Evolutionary conservation across 2,888 invertebrate genomes (phyloP), one percentile per base, ranked within the genome.

Genomic region (Drosophila fungiperda): DNA sequence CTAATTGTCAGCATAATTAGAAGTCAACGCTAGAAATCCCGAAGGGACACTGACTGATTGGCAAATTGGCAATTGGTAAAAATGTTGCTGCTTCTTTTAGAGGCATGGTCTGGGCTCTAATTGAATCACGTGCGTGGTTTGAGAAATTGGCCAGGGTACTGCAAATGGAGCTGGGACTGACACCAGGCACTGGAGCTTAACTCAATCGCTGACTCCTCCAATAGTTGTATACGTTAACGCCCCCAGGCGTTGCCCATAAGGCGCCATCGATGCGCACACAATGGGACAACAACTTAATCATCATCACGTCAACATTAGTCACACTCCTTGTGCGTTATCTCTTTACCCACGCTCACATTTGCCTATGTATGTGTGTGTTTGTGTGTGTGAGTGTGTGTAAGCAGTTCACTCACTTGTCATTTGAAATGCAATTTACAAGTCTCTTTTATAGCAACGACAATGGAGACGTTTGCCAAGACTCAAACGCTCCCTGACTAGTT

Each of bases 251-350:
- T 83, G 68, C 83, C 78, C 67, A 76, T 48, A 38, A 58, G 80
- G 38, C 80, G 74, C 83, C 78, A 78, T 82, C 68, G 76, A 69
- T 61, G 73, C 68, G 73, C 76, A 73, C 83, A 61, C 81, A 69
- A 42, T 74, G 82, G 76, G 68, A 83, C 73, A 80, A 80, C 90
- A 82, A 82, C 86, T 87, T 88, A 87, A 87, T 87, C 90, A 88
- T 88, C 89, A 86, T 88, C 89, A 88, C 77, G 82, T 73, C 74
- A 68, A 58, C 90, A 87, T 87, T 87, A 87, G 88, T 87, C 87
- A 90, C 87, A 87, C 87, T 76, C 71, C 48, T 54, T 60, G 59
- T 65, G 75, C 79, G 59, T 87, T 85, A 86, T 89, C 83, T 82
- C 66, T 84, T 76, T 33, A 38, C 38, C 45, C 65, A 26, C 64